These are phyloP conservation scores for Cephus spinipes DNA, from an alignment of 2,888 invertebrate genomes.

Conservation along the genomic window DNA sequence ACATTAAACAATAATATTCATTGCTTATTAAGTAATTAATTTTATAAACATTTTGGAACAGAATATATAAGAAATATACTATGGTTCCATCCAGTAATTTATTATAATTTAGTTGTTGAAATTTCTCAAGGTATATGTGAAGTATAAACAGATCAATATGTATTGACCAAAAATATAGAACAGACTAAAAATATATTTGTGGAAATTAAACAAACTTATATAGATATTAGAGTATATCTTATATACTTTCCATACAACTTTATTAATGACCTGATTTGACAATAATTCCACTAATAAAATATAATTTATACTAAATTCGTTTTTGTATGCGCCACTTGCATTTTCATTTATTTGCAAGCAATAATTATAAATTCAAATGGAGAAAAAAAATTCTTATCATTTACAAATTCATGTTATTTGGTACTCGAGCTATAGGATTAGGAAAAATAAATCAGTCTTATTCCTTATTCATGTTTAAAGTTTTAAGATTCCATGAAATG, in stretches of 20 bases:
- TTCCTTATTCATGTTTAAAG: constrained; percentile 15
- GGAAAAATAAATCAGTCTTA: constrained; percentile 55
- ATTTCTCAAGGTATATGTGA: constrained; percentile 14
- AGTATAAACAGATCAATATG: background rate
- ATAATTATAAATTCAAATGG: background rate
- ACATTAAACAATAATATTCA: background rate
- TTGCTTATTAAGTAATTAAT: background rate
- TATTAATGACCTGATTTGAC: background rate
- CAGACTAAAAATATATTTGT: background rate
- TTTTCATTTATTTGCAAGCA: background rate
- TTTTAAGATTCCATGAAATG: background rate
- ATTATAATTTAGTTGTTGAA: constrained; percentile 1
- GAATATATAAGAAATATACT: background rate
- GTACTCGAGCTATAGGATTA: background rate
- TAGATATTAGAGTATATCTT: background rate
- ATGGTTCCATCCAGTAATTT: constrained; percentile 1
- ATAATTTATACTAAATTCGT: background rate
- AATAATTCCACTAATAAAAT: background rate
- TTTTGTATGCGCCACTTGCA: background rate
- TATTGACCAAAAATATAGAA: background rate
- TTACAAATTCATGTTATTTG: background rate
- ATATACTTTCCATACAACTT: background rate
- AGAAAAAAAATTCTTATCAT: background rate
- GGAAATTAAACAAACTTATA: background rate
- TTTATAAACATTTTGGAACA: background rate